phyloP scores from a whole-genome alignment of 2,797 vertebrate genomes.

The Heterohyrax brucei region DNA sequence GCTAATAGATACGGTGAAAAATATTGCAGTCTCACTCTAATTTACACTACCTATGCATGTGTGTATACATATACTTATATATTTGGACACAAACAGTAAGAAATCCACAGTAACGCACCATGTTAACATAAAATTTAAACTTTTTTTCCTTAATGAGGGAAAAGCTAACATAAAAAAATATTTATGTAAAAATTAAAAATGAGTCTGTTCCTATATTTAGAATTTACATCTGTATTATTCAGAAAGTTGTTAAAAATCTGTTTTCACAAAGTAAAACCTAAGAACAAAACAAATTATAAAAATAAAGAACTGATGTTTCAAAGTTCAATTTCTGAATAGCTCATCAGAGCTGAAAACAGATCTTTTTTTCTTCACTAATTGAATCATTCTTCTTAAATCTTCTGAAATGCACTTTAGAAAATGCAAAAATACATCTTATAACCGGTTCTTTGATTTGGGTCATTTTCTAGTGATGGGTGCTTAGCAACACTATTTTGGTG shows the following conservation, averaged over 20 bases:
- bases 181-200: conserved; percentile 42
- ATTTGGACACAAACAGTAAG: not conserved
- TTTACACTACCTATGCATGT: not conserved
- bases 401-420: conserved; percentile 83
- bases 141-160: conserved; percentile 8
- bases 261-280: conserved; percentile 77
- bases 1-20: not conserved
- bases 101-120: not conserved
- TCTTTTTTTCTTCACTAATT: conserved; percentile 80
- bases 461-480: conserved; percentile 83
- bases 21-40: not conserved
- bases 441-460: conserved; percentile 84
- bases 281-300: conserved; percentile 81
- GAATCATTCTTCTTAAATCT: conserved; percentile 83
- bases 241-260: conserved; percentile 66
- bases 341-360: conserved; percentile 85
- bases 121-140: conserved; percentile 31
- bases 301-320: conserved; percentile 80
- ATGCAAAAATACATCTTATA: conserved; percentile 84
- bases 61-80: not conserved
- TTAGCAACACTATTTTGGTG: conserved; percentile 83
- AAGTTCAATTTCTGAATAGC: conserved; percentile 82
- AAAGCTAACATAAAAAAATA: conserved; percentile 68
- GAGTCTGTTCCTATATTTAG: conserved; percentile 19
- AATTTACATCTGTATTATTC: not conserved